A percentile compares a stretch with the other conserved stretches of the same genome.
phyloP scores from a whole-genome alignment of 2,113 vertebrate species.

The Leptodactylus fuscus region DNA sequence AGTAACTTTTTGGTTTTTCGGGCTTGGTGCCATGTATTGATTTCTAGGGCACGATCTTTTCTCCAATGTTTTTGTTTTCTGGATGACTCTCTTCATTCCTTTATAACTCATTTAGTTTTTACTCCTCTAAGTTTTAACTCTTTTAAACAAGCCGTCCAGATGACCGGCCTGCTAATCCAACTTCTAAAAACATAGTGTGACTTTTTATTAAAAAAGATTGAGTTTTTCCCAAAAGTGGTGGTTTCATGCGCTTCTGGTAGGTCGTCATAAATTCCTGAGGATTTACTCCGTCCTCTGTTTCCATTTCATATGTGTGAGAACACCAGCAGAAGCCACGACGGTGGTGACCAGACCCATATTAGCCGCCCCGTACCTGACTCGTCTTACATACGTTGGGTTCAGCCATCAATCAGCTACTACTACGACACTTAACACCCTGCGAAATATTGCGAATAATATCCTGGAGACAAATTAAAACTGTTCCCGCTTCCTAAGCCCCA shows the following conservation, averaged over 20 bases:
- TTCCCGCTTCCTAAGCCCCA: constrained; percentile 27
- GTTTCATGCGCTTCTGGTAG: constrained; percentile 9
- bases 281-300: neutral
- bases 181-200: neutral
- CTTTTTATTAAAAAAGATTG: constrained; percentile 15
- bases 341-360: neutral
- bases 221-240: constrained; percentile 29
- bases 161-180: constrained; percentile 14
- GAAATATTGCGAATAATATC: constrained; percentile 41
- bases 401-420: constrained; percentile 1
- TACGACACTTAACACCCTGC: neutral
- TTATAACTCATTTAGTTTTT: neutral
- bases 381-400: neutral
- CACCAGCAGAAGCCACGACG: neutral
- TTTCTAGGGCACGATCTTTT: too few relatives aligned
- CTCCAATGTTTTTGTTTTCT: neutral
- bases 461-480: constrained; percentile 53
- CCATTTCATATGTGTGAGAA: neutral
- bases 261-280: constrained; percentile 16
- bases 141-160: neutral
- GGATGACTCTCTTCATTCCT: neutral
- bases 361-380: constrained; percentile 6
- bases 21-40: too few relatives aligned
- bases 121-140: neutral
- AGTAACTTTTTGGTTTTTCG: too few relatives aligned